Base-by-base conservation (phyloP, 1,140 invertebrate genomes). In the Bombus confusus region DNA sequence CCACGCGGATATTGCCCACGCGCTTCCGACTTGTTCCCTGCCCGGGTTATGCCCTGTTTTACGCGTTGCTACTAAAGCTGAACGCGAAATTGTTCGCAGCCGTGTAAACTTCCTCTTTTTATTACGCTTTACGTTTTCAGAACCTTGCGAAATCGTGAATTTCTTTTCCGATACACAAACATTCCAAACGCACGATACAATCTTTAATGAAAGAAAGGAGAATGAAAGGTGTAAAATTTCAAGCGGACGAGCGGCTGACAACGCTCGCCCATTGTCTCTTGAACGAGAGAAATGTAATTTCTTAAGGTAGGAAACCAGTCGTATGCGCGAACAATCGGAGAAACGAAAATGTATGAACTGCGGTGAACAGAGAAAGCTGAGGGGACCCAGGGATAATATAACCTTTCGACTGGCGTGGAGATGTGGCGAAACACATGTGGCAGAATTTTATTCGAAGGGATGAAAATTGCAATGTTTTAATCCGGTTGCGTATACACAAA, bases 1-100 rank as follows among this genome's bases (percentile, higher is more conserved):
- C 87, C 64, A 76, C 84, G 71, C 88, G 84, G 83, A 76, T 80
- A 75, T 88, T 88, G 83, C 88, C 85, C 77, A 80, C 87, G 69
- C 80, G 78, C 71, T 64, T 81, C 75, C 73, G 69, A 37, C 72
- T 85, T 18, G 52, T 69, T 66, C 34, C 25, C 25, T n/a, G 59
- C 25, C 28, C 57, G 34, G 73, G 69, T 80, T 80, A 66, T 66
- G 69, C 72, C 57, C 69, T n/a, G 59, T 34, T 75, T 75, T 57
- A 81, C 79, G 28, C 77, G 41, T 15, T 15, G 69, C 31, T 31
- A 8, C 22, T 10, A 31, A 78, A 79, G 28, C 18, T n/a, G 34
- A 62, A 57, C 52, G 66, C 76, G 68, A n/a, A 71, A 72, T 62
- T 18, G 77, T 71, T 43, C 43, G 75, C 64, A 15, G 12, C 31